These are phyloP conservation scores for Hemibagrus guttatus DNA, from an alignment of 2,797 vertebrate genomes.

Conservation along the genomic window DNA sequence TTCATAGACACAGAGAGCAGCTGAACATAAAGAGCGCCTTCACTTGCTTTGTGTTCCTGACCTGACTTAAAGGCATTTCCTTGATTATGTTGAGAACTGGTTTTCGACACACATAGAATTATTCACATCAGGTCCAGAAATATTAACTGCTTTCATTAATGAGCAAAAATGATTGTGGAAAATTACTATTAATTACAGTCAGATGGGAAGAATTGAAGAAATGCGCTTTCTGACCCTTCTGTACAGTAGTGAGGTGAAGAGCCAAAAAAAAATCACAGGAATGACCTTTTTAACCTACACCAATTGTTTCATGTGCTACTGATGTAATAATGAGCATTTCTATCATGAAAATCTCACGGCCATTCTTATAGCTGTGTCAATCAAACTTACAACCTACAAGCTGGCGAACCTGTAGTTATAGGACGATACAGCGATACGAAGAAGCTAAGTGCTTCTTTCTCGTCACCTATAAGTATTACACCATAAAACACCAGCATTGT, in stretches of 20 bases:
- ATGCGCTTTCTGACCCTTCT: neutral
- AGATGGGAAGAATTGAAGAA: neutral
- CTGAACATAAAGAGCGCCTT: neutral
- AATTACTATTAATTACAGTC: conserved; percentile 1
- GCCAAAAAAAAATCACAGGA: neutral
- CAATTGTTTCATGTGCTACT: neutral
- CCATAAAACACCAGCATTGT: neutral
- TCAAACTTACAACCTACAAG: neutral
- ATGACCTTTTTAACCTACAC: neutral
- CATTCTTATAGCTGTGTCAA: neutral
- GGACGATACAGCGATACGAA: neutral
- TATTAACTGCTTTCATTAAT: neutral
- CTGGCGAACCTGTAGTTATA: neutral
- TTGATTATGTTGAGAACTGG: neutral
- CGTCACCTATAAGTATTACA: neutral
- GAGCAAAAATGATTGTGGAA: neutral
- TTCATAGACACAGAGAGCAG: neutral
- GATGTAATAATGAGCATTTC: neutral
- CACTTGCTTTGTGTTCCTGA: neutral
- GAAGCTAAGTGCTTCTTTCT: neutral
- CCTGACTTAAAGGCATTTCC: neutral
- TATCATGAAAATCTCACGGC: neutral
- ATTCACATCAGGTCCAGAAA: neutral
- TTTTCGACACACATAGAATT: neutral
- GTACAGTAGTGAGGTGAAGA: neutral